phyloP scores from a whole-genome alignment of 2,888 invertebrate genomes.

The Hymenopus coronatus region DNA sequence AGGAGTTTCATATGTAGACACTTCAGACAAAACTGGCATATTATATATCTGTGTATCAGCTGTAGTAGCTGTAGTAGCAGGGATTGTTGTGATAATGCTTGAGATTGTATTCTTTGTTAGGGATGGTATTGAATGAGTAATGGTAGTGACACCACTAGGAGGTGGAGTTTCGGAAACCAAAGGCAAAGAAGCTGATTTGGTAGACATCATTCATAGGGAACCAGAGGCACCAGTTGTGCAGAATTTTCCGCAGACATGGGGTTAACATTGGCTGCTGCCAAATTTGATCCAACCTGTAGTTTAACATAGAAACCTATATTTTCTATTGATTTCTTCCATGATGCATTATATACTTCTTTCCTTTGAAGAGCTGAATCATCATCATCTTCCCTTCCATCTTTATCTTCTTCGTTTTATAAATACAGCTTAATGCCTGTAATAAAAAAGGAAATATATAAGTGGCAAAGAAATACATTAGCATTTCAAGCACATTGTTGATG shows the following conservation, averaged over 20 bases:
- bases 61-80: neutral
- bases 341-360: neutral
- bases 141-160: neutral
- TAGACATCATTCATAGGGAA: neutral
- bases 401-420: neutral
- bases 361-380: neutral
- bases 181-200: neutral
- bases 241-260: neutral
- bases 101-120: neutral
- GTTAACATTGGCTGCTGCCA: neutral
- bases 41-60: neutral
- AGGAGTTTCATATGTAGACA: neutral
- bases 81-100: neutral
- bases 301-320: neutral
- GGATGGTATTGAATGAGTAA: neutral
- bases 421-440: neutral
- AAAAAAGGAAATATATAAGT: neutral
- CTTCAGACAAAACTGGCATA: neutral
- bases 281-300: neutral
- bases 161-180: neutral
- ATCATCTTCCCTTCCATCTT: neutral
- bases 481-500: neutral
- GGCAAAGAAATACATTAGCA: neutral
- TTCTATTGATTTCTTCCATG: neutral
- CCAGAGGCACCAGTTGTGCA: neutral